phyloP scores from a whole-genome alignment of 2,888 invertebrate genomes.

The Plutella xylostella region DNA sequence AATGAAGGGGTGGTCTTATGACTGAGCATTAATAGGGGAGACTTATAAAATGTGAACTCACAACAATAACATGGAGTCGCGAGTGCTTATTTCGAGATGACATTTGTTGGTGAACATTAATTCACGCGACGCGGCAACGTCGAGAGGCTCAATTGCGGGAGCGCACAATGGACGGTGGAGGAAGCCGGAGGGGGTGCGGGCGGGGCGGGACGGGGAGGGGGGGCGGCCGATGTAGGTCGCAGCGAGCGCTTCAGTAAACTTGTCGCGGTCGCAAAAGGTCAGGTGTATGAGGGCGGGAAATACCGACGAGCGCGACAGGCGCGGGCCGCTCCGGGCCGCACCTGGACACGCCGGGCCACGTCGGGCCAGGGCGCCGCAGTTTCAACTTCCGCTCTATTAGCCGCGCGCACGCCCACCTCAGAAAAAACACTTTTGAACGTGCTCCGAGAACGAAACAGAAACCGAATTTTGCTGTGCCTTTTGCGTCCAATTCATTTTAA shows the following conservation, averaged over 20 bases:
- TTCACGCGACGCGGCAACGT: constrained; percentile 36
- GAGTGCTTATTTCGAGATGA: constrained; percentile 41
- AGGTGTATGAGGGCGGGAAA: constrained; percentile 66
- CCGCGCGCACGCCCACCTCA: constrained; percentile 36
- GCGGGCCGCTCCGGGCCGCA: constrained; percentile 16
- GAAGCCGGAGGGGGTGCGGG: constrained; percentile 19
- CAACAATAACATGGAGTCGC: constrained; percentile 44
- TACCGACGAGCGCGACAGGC: constrained; percentile 48
- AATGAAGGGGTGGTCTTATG: constrained; percentile 34
- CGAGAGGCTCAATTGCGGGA: constrained; percentile 47
- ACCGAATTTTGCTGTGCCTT: constrained; percentile 17
- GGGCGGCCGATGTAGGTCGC: constrained; percentile 48
- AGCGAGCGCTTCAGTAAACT: constrained; percentile 60
- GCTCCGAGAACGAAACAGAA: not conserved
- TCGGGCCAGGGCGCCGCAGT: constrained; percentile 24
- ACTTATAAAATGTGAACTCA: constrained; percentile 31
- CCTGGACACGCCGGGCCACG: too few relatives aligned
- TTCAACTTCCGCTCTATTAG: constrained; percentile 58
- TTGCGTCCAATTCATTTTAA: constrained; percentile 32
- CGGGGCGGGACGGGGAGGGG: constrained; percentile 19
- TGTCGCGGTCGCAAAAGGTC: constrained; percentile 63
- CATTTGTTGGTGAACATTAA: constrained; percentile 46
- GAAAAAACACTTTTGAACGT: constrained; percentile 12
- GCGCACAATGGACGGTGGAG: constrained; percentile 36
- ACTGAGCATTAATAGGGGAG: constrained; percentile 29